Base-by-base conservation (phyloP, 1,140 invertebrate genomes). In the Drosophila quadrilineata region DNA sequence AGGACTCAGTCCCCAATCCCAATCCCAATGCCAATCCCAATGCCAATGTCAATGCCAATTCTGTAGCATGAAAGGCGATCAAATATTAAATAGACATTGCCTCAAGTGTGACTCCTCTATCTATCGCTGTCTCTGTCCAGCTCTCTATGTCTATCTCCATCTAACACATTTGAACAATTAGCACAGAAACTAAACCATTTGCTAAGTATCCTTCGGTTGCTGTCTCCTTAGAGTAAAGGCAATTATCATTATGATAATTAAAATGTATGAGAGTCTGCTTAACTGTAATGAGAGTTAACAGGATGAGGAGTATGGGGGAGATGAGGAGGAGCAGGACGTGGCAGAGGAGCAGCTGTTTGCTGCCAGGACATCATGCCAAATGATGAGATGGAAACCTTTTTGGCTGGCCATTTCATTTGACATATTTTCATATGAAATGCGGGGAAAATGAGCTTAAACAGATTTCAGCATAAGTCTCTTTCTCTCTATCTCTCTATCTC, bases 241-340 rank as follows among this genome's bases (percentile, higher is more conserved):
- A 84, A 76, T 76, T 82, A 80, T 82, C 71, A 84, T 84, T 67
- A 84, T 84, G 79, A 73, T 84, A 84, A 84, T 84, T 85, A 77
- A 85, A 77, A 84, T 84, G 69, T 76, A 82, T 72, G 68, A n/a
- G n/a, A 58, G 54, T 29, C 21, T 41, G 46, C 60, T 65, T 64
- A 75, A 69, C 75, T 82, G 54, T 69, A 58, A 71, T 71, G 67
- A 49, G 68, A 31, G 28, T 54, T 16, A 9, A 31, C 5, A n/a
- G 10, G 19, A 10, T 14, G 16, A 41, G 6, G 8, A 17, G 3
- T n/a, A 12, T 3, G 8, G 9, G n/a, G 10, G 35, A 17, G 14
- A 36, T 6, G 6, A 2, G 1, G 16, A 38, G 1, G 8, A 36
- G 6, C 5, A 35, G 6, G 4, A 14, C 1, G n/a, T 8, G 6